Base-by-base conservation (phyloP, 2,113 vertebrate genomes). In the Nothoprocta perdicaria region DNA sequence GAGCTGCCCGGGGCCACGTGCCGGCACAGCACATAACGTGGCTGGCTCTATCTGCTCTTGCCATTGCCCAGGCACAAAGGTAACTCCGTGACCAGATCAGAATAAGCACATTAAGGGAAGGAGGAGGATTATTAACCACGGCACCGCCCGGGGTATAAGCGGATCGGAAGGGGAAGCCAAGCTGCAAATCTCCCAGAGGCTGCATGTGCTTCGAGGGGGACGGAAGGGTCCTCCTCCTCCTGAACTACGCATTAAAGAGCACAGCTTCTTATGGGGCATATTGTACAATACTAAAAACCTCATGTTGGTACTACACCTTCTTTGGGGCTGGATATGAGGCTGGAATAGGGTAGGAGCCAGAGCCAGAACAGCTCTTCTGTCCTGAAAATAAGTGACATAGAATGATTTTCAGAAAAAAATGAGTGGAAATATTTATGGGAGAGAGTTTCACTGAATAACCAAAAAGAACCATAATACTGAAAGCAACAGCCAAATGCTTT, bases 161-260 rank as follows among this genome's bases (percentile, higher is more conserved):
- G 38, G 35, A 57, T 31, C 27, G 24, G 41, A 45, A 66, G 26
- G 61, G n/a, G 63, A 84, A 80, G 27, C 55, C 33, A 86, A 71
- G 27, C 0, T 3, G 74, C 19, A 10, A 0, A 0, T 45, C 27
- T 50, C 14, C 26, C 45, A 31, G 57, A 24, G 33, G 18, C 38
- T 71, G 58, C 18, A 19, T 1, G 4, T 0, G 0, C 60, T 29
- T 48, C 9, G 27, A 65, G 19, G 35, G 35, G 10, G 23, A 66
- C 80, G 9, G 23, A 55, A 89, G 31, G 15, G 10, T 50, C 71
- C 23, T 11, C 9, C 11, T 45, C 69, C 16, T 65, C 40, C 33
- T 66, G 3, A 33, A 50, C 13, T 38, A 55, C 33, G 29, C 45
- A 55, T 60, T 75, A 71, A 43, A 53, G 43, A 18, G 38, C 67